A percentile compares a stretch with the other conserved stretches of the same genome.
These are phyloP conservation scores for Gadus macrocephalus DNA, from an alignment of 2,113 vertebrate genomes.

Conservation along the genomic window DNA sequence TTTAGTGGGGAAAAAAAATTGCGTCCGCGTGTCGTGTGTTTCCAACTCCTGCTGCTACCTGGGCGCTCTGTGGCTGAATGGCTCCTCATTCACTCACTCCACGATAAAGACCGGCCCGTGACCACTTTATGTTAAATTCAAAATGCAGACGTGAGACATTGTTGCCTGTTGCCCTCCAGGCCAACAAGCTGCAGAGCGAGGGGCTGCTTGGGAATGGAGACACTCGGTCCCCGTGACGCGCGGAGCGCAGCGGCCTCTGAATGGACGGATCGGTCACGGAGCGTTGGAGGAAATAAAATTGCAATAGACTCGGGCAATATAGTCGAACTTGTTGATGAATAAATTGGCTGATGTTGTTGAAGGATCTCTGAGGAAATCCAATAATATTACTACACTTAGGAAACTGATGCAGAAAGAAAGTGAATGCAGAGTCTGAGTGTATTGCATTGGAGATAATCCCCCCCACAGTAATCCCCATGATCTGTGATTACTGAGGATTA, in stretches of 20 bases:
- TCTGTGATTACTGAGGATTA: conserved; percentile 61
- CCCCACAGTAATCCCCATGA: conserved; percentile 64
- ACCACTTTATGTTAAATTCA: conserved; percentile 39
- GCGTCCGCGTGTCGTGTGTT: not conserved
- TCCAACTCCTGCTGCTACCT: not conserved
- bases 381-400: not conserved
- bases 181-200: conserved; percentile 38
- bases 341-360: too few relatives aligned
- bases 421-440: conserved; percentile 33
- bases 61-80: too few relatives aligned
- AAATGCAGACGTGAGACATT: conserved; percentile 43
- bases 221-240: conserved; percentile 47
- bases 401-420: conserved; percentile 30
- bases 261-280: conserved; percentile 47
- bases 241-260: conserved; percentile 36
- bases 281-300: conserved; percentile 17
- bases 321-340: too few relatives aligned
- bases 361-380: too few relatives aligned
- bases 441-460: conserved; percentile 52
- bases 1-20: not conserved
- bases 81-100: not conserved
- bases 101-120: conserved; percentile 34
- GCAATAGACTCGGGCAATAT: not conserved
- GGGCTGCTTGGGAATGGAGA: conserved; percentile 55
- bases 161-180: conserved; percentile 29